Evolutionary conservation across 2,888 invertebrate species (phyloP).

Genomic region (Lasioglossum vierecki): DNA sequence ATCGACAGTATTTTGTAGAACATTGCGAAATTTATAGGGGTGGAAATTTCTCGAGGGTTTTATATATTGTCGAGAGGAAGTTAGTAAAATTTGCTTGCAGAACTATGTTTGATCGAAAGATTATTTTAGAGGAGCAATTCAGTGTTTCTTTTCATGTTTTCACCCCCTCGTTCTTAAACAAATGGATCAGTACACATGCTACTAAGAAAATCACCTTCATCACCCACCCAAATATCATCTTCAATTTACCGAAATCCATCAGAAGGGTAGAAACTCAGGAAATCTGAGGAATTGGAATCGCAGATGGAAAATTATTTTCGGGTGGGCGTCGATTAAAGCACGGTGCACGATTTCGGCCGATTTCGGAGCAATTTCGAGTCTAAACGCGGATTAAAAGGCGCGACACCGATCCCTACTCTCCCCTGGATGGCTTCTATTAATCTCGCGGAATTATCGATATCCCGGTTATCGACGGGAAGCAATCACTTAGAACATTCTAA

Average conservation of each 20-base stretch:
- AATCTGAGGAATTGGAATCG: not conserved
- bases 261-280: not conserved
- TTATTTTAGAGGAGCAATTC: not conserved
- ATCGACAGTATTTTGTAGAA: not conserved
- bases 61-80: not conserved
- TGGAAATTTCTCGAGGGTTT: not conserved
- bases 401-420: slow-evolving; percentile 48
- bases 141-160: not conserved
- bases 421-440: slow-evolving; percentile 56
- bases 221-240: not conserved
- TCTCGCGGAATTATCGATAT: slow-evolving; percentile 56
- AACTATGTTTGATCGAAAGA: not conserved
- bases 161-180: not conserved
- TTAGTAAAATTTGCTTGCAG: not conserved
- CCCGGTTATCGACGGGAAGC: slow-evolving; percentile 14
- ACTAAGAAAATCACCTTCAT: not conserved
- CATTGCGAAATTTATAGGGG: no score
- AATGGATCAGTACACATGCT: no score
- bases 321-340: slow-evolving; percentile 55
- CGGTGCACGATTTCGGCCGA: slow-evolving; percentile 19
- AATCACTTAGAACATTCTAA: slow-evolving; percentile 55
- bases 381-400: slow-evolving; percentile 52
- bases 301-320: slow-evolving; percentile 55
- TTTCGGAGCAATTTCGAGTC: slow-evolving; percentile 53
- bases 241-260: not conserved